phyloP scores from a whole-genome alignment of 1,140 invertebrate species.

The Ostrea denselamellosa region DNA sequence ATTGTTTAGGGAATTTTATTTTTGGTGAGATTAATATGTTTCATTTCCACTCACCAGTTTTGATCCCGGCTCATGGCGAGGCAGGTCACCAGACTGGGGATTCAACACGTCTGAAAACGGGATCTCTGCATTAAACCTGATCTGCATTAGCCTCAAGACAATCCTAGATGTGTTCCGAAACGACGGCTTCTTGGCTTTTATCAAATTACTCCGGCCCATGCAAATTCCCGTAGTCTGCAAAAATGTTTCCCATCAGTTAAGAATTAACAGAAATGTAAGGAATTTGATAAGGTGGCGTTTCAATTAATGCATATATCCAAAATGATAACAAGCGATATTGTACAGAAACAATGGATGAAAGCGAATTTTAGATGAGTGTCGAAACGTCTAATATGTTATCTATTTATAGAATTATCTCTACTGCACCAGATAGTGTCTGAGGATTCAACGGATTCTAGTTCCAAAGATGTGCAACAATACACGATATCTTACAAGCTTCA shows the following conservation, averaged over 20 bases:
- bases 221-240: constrained; percentile 64
- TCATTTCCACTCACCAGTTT: constrained; percentile 62
- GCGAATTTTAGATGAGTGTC: not conserved
- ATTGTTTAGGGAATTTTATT: not conserved
- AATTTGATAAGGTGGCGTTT: not conserved
- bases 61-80: constrained; percentile 76
- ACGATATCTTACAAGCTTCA: not conserved
- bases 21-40: not conserved
- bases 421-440: not conserved
- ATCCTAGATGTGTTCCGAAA: constrained; percentile 95
- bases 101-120: constrained; percentile 93
- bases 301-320: not conserved
- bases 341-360: not conserved
- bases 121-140: constrained; percentile 94
- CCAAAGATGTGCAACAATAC: too few relatives aligned
- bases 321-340: not conserved
- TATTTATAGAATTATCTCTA: not conserved
- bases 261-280: not conserved
- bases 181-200: constrained; percentile 85
- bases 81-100: constrained; percentile 81
- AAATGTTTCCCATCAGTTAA: not conserved
- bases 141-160: constrained; percentile 92
- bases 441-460: not conserved
- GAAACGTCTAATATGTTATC: not conserved
- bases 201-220: constrained; percentile 56